phyloP scores from a whole-genome alignment of 1,140 invertebrate species.

The Ceratina australensis region DNA sequence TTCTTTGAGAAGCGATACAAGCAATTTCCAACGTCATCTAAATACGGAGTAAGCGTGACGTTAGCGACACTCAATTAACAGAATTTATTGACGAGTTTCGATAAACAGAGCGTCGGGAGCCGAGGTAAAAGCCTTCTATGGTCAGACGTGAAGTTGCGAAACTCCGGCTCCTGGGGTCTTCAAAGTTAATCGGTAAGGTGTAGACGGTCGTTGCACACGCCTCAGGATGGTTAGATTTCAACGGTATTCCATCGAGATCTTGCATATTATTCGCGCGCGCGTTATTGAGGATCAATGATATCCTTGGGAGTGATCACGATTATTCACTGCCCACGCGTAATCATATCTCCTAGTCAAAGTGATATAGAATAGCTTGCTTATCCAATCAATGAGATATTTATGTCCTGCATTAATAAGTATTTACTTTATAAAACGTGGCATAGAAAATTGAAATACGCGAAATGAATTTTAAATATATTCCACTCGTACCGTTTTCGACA shows the following conservation, averaged over 20 bases:
- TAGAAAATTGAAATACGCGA: too few species aligned
- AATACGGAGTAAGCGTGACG: neutral
- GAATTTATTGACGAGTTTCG: constrained; percentile 21
- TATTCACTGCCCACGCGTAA: constrained; percentile 18
- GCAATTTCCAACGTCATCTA: neutral
- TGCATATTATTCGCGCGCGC: neutral
- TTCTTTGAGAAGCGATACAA: too few species aligned
- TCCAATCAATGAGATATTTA: neutral
- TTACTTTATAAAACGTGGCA: neutral
- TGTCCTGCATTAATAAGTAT: neutral
- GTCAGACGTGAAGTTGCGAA: constrained; percentile 20
- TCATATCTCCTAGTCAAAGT: constrained; percentile 1
- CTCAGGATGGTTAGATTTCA: constrained; percentile 4
- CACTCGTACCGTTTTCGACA: neutral
- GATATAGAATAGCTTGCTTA: neutral
- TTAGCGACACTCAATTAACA: constrained; percentile 16
- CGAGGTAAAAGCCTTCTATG: constrained; percentile 25
- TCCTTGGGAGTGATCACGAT: constrained; percentile 25
- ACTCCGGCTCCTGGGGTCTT: constrained; percentile 12
- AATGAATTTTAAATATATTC: too few species aligned
- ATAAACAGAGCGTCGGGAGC: neutral
- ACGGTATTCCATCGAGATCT: neutral
- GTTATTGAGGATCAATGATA: constrained; percentile 34
- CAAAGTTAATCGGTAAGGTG: constrained; percentile 18
- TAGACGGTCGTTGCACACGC: neutral